Percentiles rank a stretch among this genome's conserved stretches.
Evolutionary conservation across 2,888 invertebrate species (phyloP).

Genomic region (Coelopa pilipes): DNA sequence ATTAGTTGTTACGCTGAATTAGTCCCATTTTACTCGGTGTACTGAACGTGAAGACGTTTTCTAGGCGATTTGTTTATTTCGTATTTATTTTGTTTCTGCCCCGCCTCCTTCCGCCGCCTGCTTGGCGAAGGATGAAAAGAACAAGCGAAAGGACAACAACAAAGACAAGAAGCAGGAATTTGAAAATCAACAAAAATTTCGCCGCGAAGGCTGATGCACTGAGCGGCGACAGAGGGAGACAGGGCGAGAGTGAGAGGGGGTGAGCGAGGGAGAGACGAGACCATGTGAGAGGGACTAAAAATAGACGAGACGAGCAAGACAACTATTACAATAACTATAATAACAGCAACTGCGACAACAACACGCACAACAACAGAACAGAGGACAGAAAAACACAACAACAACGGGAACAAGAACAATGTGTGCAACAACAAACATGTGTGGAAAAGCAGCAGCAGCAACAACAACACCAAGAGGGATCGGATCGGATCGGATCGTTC

Average conservation of each 20-base stretch:
- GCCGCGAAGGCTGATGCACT: conserved; percentile 36
- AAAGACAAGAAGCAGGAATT: not conserved
- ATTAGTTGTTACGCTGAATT: no score
- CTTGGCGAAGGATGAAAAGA: not conserved
- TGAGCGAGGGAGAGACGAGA: no score
- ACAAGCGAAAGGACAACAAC: not conserved
- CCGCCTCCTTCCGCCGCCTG: not conserved
- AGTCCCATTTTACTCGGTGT: no score
- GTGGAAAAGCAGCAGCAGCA: not conserved
- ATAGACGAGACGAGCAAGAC: conserved; percentile 23
- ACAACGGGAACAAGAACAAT: no score
- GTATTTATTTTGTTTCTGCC: not conserved
- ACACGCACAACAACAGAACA: not conserved
- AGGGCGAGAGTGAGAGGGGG: no score
- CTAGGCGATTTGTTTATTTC: conserved; percentile 26
- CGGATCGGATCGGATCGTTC: not conserved
- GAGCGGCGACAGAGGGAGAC: not conserved
- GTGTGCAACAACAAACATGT: no score
- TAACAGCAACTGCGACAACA: not conserved
- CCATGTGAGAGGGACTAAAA: conserved; percentile 13
- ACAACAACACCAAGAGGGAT: conserved; percentile 1
- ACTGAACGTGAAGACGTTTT: not conserved
- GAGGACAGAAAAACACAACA: not conserved
- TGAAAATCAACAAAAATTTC: conserved; percentile 1
- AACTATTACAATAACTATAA: not conserved